Percentiles rank a stretch among this genome's conserved stretches.
phyloP scores from a whole-genome alignment of 2,113 vertebrate genomes.

The Barbus barbus region DNA sequence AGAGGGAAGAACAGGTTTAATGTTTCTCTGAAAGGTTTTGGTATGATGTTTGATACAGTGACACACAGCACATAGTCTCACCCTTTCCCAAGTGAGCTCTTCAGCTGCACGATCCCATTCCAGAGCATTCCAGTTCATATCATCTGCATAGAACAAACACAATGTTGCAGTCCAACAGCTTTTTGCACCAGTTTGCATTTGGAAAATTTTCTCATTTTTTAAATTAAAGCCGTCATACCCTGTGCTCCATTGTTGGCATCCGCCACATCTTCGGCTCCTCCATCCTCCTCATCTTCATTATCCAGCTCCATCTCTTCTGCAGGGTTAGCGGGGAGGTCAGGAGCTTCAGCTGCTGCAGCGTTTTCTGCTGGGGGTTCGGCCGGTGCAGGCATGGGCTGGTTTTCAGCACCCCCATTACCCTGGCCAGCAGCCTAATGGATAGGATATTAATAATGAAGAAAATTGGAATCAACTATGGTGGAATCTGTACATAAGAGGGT shows the following conservation, averaged over 20 bases:
- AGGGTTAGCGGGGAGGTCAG: conserved; percentile 82
- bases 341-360: conserved; percentile 78
- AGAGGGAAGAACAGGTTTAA: conserved; percentile 17
- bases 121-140: conserved; percentile 97
- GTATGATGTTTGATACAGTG: background rate
- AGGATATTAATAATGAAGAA: background rate
- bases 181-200: background rate
- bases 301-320: conserved; percentile 89
- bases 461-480: background rate
- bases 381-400: conserved; percentile 76
- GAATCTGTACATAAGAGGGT: background rate
- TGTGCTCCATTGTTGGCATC: conserved; percentile 90
- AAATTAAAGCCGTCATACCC: conserved; percentile 68
- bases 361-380: conserved; percentile 79
- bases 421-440: conserved; percentile 75
- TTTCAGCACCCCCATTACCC: conserved; percentile 81
- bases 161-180: background rate
- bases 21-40: background rate
- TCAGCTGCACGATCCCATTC: conserved; percentile 97
- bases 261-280: conserved; percentile 85
- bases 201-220: background rate
- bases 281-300: conserved; percentile 90
- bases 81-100: conserved; percentile 95
- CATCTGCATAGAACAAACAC: conserved; percentile 76
- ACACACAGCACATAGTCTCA: conserved; percentile 67